These are phyloP conservation scores for Drosophila falleni DNA, from an alignment of 2,888 invertebrate species.

Conservation along the genomic window DNA sequence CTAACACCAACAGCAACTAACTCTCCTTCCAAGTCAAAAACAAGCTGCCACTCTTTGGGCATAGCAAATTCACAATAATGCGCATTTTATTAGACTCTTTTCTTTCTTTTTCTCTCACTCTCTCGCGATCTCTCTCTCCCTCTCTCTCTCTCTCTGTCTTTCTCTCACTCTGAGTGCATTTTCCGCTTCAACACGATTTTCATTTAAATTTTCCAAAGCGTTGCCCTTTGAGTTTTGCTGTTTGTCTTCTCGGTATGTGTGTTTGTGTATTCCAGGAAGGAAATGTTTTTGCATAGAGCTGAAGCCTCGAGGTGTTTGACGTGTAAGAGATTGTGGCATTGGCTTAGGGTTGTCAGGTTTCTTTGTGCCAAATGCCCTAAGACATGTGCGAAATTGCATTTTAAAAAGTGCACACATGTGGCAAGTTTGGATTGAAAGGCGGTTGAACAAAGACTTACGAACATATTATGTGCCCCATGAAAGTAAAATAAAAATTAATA, in stretches of 20 bases:
- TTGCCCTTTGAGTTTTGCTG: constrained; percentile 61
- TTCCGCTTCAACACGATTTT: constrained; percentile 77
- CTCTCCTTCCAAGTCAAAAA: constrained; percentile 22
- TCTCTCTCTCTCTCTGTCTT: background rate
- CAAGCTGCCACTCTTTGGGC: constrained; percentile 48
- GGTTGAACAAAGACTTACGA: background rate
- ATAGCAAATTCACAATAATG: constrained; percentile 78
- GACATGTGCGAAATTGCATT: constrained; percentile 45
- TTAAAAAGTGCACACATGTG: constrained; percentile 20
- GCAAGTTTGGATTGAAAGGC: background rate
- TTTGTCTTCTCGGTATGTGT: constrained; percentile 15
- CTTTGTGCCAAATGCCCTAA: constrained; percentile 33
- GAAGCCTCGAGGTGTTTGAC: constrained; percentile 55
- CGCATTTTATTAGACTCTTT: constrained; percentile 72
- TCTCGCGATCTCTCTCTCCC: background rate
- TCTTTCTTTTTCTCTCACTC: constrained; percentile 15
- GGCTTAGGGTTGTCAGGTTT: constrained; percentile 66
- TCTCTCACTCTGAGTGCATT: constrained; percentile 62
- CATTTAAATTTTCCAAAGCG: constrained; percentile 69
- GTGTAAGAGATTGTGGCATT: constrained; percentile 56
- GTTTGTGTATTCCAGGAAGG: constrained; percentile 48
- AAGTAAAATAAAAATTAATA: background rate
- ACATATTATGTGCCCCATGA: background rate
- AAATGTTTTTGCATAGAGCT: constrained; percentile 52
- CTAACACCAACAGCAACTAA: constrained; percentile 13